Base-by-base conservation (phyloP, 2,797 vertebrate species). In the Alosa sapidissima region DNA sequence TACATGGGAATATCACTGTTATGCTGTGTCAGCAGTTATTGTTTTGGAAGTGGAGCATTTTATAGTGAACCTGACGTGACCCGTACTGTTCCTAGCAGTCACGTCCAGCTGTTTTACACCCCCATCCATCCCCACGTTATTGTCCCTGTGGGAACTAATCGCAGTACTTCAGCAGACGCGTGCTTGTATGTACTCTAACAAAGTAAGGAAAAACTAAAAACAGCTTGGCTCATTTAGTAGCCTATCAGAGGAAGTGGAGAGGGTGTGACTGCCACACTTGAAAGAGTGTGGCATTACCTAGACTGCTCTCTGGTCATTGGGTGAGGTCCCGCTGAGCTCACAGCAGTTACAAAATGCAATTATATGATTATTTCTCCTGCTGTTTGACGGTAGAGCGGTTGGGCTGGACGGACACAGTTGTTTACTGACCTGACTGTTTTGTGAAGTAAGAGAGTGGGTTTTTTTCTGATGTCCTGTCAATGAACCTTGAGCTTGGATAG, bases 151-250 rank as follows among this genome's bases (percentile, higher is more conserved):
- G 16, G 72, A 36, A 11, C 1, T 1, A 75, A 75, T 45, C 72
- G 2, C 3, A 13, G 36, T 4, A 41, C 33, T 2, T 0, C 19
- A 13, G 16, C 41, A 21, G 36, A 14, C 36, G 36, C 16, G 14
- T 5, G 6, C 10, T 21, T 78, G 68, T 19, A 14, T 41, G 36
- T 45, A 21, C 16, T 47, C 21, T 21, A 78, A 47, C 72, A 78
- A 78, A 78, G 16, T 19, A 19, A 78, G 72, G 72, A 78, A 78
- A 78, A 78, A 1, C 16, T 78, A 41, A 78, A 47, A 78, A n/a
- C 16, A n/a, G 16, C 41, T 45, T 10, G 72, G 36, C 41, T 47
- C 41, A 45, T 78, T 45, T 45, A 11, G 41, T 47, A 7, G 28
- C 28, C 62, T 41, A 78, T 78, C 72, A 19, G 41, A 47, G 72